A percentile compares a stretch with the other conserved stretches of the same genome.
Evolutionary conservation across 2,797 vertebrate species (phyloP).

Genomic region (Dicrostonyx torquatus): DNA sequence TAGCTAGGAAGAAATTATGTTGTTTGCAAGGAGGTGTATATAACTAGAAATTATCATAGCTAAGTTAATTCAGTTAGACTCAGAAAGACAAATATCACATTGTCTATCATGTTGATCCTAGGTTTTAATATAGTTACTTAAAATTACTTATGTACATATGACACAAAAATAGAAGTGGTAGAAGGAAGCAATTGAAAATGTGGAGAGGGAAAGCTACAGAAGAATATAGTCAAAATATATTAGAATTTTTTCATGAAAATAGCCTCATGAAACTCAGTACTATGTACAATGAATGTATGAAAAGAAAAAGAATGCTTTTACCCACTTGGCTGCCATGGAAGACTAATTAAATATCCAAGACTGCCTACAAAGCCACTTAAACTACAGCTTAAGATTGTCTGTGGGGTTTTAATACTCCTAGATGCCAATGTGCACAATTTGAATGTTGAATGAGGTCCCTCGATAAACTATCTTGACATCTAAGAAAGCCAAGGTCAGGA

Average conservation of each 20-base stretch:
- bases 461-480: neutral
- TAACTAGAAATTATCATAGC: neutral
- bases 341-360: neutral
- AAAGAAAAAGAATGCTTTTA: neutral
- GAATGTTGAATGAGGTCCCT: neutral
- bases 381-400: neutral
- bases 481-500: neutral
- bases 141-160: neutral
- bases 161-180: neutral
- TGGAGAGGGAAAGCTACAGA: too few relatives aligned
- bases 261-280: neutral
- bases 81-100: neutral
- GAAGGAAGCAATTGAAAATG: neutral
- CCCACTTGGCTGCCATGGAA: neutral
- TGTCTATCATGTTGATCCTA: neutral
- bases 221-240: neutral
- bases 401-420: neutral
- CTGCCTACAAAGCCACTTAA: neutral
- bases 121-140: neutral
- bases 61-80: neutral
- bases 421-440: neutral
- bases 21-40: neutral
- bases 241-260: neutral
- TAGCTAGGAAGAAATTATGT: neutral
- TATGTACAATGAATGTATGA: neutral